Evolutionary conservation across 2,113 vertebrate genomes (phyloP), one percentile per base, ranked within the genome.

Genomic region (Numenius arquata): DNA sequence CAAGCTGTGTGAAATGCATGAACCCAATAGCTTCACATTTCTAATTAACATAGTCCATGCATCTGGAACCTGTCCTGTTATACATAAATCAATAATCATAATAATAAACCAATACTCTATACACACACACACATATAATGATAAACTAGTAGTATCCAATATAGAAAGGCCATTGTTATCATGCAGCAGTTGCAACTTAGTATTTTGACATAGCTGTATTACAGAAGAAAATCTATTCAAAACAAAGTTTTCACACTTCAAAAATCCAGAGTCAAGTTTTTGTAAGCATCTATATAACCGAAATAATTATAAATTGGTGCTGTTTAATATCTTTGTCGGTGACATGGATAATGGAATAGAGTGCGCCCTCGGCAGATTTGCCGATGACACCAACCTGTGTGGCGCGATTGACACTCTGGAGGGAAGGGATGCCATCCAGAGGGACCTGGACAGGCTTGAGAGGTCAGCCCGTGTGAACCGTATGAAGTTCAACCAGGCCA

Each of bases 1-100:
- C 26, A 55, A n/a, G 11, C 12, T 32, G 40, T 36, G 52, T 0
- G 0, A 71, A 81, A 76, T 43, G 47, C 14, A 20, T 8, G 7
- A n/a, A 72, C 6, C 45, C 23, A 50, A 17, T 4, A 76, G 13
- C 32, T 91, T 25, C 47, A 41, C 3, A 15, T 45, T 81, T 55
- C 56, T 71, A 11, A 12, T 70, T 53, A 61, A 25, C 4, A 22
- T 76, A 12, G 19, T 34, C 36, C 5, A 17, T 40, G 26, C 30
- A 45, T 22, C 41, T 72, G 34, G 34, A 62, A 71, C 53, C 29
- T 53, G 15, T 71, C 63, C 74, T 66, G 27, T 15, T 50, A 76
- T 23, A 55, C 21, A 59, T 26, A 75, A 63, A 66, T 30, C 29
- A 41, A 66, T 66, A 61, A 66, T 36, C 45, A 53, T 30, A 14